A percentile compares a stretch with the other conserved stretches of the same genome.
These are phyloP conservation scores for Menidia beryllina DNA, from an alignment of 2,113 vertebrate species.

Conservation along the genomic window DNA sequence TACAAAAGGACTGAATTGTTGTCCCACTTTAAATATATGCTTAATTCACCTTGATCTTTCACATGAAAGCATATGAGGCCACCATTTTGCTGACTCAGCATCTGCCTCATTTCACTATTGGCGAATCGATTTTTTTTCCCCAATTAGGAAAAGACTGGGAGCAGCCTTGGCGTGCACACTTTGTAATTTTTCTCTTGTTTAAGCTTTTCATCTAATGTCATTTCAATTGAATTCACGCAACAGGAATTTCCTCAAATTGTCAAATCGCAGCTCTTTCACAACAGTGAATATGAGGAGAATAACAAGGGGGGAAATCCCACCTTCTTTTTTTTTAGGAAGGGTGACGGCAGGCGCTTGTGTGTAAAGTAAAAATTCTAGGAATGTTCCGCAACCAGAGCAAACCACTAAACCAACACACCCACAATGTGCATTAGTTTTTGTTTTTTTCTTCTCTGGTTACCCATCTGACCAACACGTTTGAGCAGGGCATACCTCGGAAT, in stretches of 20 bases:
- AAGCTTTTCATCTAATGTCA: constrained; percentile 1
- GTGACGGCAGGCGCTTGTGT: background rate
- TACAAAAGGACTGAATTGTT: too few species aligned
- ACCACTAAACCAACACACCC: background rate
- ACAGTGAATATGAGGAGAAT: background rate
- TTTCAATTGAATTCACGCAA: too few species aligned
- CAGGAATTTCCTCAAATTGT: constrained; percentile 3
- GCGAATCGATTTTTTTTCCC: too few species aligned
- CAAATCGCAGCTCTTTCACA: too few species aligned
- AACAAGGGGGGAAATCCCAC: constrained; percentile 1
- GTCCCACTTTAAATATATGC: too few species aligned
- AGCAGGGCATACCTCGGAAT: constrained; percentile 88
- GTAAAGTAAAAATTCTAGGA: constrained; percentile 4
- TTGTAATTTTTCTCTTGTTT: too few species aligned
- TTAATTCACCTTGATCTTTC: too few species aligned
- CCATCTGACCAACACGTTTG: background rate
- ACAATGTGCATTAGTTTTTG: background rate
- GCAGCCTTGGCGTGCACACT: too few species aligned
- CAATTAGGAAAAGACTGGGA: background rate
- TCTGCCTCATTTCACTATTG: background rate
- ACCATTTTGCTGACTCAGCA: background rate
- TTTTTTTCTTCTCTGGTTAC: background rate
- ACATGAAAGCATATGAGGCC: too few species aligned
- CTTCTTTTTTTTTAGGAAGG: constrained; percentile 4
- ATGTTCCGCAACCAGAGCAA: constrained; percentile 4